phyloP scores from a whole-genome alignment of 2,113 vertebrate genomes.

The Corythornis cristatus region DNA sequence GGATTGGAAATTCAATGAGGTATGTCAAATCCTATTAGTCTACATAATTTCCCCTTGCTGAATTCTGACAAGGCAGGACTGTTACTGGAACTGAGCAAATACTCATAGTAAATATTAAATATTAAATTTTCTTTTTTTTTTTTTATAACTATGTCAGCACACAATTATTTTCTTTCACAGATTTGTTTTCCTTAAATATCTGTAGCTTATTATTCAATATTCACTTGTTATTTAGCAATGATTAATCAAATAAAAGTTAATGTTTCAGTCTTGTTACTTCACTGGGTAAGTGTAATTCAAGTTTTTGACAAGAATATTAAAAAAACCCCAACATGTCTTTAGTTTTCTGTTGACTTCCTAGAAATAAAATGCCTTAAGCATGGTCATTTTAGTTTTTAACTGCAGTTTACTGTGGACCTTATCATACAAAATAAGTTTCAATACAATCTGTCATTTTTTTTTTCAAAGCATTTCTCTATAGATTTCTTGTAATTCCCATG shows the following conservation, averaged over 20 bases:
- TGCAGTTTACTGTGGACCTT: background rate
- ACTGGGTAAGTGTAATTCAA: background rate
- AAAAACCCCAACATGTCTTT: background rate
- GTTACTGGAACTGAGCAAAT: slow-evolving; percentile 9
- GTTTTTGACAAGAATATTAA: background rate
- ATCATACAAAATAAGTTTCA: background rate
- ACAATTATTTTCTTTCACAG: background rate
- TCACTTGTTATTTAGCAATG: background rate
- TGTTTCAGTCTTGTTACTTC: background rate
- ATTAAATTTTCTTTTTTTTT: background rate
- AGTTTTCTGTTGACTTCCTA: background rate
- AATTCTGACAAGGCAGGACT: slow-evolving; percentile 45
- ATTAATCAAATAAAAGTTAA: background rate
- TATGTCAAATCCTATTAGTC: slow-evolving; percentile 73
- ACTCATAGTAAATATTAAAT: background rate
- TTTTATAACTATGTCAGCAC: background rate
- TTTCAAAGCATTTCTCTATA: background rate
- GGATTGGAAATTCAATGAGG: slow-evolving; percentile 54
- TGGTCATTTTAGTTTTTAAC: background rate
- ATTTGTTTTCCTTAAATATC: background rate
- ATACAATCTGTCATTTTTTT: background rate
- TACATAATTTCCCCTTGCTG: slow-evolving; percentile 61
- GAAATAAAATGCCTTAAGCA: background rate
- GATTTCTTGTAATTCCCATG: background rate
- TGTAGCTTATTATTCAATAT: background rate